Conservation (phyloP, 1,140 invertebrate species). For the Anoplolepis gracilipes region DNA sequence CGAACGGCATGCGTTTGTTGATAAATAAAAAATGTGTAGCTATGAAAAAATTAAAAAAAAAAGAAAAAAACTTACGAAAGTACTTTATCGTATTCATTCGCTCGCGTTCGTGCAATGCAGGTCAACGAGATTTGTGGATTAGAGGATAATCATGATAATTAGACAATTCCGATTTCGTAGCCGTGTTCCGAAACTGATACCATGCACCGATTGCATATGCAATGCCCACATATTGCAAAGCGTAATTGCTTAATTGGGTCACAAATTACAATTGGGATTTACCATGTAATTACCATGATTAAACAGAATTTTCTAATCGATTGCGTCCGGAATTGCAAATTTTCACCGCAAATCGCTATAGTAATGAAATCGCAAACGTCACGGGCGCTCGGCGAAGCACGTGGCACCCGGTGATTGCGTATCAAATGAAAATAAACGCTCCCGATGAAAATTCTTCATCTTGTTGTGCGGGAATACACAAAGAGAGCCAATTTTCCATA, state of each 20-base stretch:
- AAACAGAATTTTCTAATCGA: constrained; percentile 49
- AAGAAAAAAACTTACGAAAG: not conserved
- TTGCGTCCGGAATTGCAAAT: constrained; percentile 22
- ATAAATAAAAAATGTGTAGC: not conserved
- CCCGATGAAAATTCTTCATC: constrained; percentile 8
- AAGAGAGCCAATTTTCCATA: constrained; percentile 23
- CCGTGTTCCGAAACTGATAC: not conserved
- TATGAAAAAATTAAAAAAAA: not conserved
- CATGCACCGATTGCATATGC: constrained; percentile 35
- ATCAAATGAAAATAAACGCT: constrained; percentile 14
- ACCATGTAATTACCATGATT: constrained; percentile 39
- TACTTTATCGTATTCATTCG: not conserved
- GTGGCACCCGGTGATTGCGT: not conserved
- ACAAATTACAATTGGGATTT: constrained; percentile 40
- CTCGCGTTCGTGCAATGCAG: not conserved
- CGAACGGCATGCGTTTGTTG: not conserved
- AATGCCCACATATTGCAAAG: constrained; percentile 46
- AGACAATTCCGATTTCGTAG: constrained; percentile 21
- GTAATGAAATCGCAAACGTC: constrained; percentile 43
- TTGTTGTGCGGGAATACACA: constrained; percentile 11
- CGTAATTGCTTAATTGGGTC: constrained; percentile 45
- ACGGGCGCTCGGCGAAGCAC: not conserved
- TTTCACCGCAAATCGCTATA: constrained; percentile 23
- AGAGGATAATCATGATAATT: constrained; percentile 22
- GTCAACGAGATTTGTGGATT: constrained; percentile 7